Evolutionary conservation across 2,888 invertebrate species (phyloP).

Genomic region (Teleogryllus oceanicus): DNA sequence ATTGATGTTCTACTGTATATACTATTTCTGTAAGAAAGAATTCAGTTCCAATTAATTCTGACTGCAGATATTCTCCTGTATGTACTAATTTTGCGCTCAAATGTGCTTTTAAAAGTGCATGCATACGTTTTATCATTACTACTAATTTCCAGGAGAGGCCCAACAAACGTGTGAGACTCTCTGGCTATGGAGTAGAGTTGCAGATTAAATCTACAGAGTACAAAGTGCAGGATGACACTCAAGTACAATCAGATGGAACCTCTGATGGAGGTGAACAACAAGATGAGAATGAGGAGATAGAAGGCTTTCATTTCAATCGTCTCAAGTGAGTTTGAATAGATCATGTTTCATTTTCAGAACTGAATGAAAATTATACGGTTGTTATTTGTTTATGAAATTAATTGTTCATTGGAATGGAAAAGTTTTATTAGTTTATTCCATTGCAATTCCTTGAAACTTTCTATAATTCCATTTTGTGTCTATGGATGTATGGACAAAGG

Average conservation of each 20-base stretch:
- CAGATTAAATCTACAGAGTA: conserved; percentile 99
- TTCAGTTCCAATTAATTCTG: not conserved
- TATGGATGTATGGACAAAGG: no score
- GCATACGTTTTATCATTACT: not conserved
- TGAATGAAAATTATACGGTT: no score
- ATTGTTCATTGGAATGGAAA: no score
- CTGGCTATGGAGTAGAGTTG: conserved; percentile 97
- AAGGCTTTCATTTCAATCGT: conserved; percentile 87
- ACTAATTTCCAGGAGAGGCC: conserved; percentile 45
- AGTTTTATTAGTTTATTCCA: no score
- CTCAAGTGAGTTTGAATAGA: conserved; percentile 62
- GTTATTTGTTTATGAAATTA: no score
- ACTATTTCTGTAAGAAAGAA: not conserved
- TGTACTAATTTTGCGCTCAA: not conserved
- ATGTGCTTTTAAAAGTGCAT: not conserved
- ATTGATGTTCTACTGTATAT: not conserved
- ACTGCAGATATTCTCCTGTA: not conserved
- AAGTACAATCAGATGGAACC: conserved; percentile 56
- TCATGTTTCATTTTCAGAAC: not conserved
- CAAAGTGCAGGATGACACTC: conserved; percentile 91
- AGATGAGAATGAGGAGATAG: conserved; percentile 64
- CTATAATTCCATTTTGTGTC: no score
- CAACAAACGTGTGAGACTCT: conserved; percentile 66
- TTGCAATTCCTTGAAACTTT: no score
- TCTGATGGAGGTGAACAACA: conserved; percentile 50